These are phyloP conservation scores for Nesidiocoris tenuis DNA, from an alignment of 2,888 invertebrate species.

Conservation along the genomic window DNA sequence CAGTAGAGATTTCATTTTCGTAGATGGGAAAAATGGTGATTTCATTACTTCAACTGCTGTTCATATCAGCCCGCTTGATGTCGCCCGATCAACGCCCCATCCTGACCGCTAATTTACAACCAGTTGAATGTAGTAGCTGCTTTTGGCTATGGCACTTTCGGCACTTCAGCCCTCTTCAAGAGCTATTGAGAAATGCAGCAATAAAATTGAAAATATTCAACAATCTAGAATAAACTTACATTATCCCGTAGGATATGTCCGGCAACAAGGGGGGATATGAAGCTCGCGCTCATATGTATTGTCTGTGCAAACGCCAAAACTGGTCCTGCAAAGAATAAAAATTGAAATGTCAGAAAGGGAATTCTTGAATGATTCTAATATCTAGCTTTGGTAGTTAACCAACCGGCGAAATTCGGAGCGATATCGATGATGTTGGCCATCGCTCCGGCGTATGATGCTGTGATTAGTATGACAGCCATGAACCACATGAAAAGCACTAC, in stretches of 20 bases:
- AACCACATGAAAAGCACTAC: conserved; percentile 66
- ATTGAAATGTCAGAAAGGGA: background rate
- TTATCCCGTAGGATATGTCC: conserved; percentile 63
- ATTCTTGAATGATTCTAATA: background rate
- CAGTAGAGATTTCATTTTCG: too few relatives aligned
- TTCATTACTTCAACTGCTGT: too few relatives aligned
- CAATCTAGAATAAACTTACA: conserved; percentile 57
- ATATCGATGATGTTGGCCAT: conserved; percentile 77
- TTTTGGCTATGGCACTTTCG: too few relatives aligned
- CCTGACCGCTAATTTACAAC: too few relatives aligned
- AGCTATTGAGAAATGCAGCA: too few relatives aligned
- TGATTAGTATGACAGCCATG: conserved; percentile 67
- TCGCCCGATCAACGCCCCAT: too few relatives aligned
- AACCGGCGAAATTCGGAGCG: conserved; percentile 73
- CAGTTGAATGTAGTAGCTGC: too few relatives aligned
- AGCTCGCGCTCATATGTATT: conserved; percentile 74
- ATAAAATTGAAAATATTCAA: too few relatives aligned
- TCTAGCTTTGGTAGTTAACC: conserved; percentile 39
- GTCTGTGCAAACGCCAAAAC: conserved; percentile 73
- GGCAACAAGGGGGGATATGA: conserved; percentile 66
- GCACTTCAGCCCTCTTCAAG: too few relatives aligned
- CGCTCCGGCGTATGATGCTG: conserved; percentile 71
- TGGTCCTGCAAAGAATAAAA: conserved; percentile 56
- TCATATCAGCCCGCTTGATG: too few relatives aligned
- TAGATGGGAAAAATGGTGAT: too few relatives aligned